Percentiles rank a stretch among this genome's conserved stretches.
Conservation (phyloP, 2,113 vertebrate species). For the Thamnaconus septentrionalis region DNA sequence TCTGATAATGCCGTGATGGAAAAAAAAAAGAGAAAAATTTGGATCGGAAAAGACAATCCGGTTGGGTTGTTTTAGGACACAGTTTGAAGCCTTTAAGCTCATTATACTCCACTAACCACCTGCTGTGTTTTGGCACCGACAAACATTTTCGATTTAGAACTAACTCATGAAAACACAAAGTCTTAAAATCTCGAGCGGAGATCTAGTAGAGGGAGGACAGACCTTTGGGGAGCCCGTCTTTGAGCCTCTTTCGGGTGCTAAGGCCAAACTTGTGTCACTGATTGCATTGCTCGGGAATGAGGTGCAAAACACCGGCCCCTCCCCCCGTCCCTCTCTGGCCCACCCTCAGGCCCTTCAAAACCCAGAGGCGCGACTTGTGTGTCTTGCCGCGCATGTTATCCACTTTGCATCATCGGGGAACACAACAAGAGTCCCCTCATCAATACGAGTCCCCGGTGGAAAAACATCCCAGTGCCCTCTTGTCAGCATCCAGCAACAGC, state of each 20-base stretch:
- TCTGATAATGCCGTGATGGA: no score
- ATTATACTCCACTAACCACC: slow-evolving; percentile 3
- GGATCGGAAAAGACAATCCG: no score
- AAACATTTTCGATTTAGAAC: no score
- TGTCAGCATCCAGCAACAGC: slow-evolving; percentile 45
- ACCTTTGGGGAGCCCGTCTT: slow-evolving; percentile 10
- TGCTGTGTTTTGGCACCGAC: slow-evolving; percentile 27
- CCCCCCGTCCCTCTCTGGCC: slow-evolving; percentile 25
- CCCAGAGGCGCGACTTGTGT: slow-evolving; percentile 35
- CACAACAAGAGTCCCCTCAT: slow-evolving; percentile 17
- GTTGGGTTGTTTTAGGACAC: no score
- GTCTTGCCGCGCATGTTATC: slow-evolving; percentile 38
- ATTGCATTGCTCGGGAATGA: slow-evolving; percentile 67
- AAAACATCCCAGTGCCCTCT: slow-evolving; percentile 36
- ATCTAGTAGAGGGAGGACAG: no score
- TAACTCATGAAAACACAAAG: no score
- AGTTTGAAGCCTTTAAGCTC: no score
- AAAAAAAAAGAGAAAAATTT: no score
- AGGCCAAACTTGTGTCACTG: slow-evolving; percentile 49
- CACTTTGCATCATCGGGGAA: slow-evolving; percentile 35
- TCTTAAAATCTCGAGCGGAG: no score
- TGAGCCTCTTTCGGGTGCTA: slow-evolving; percentile 30
- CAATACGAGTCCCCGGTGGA: slow-evolving; percentile 2
- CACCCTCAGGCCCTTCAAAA: slow-evolving; percentile 26
- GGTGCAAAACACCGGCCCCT: slow-evolving; percentile 64